Percentiles rank a stretch among this genome's conserved stretches.
These are phyloP conservation scores for Mesoligia furuncula DNA, from an alignment of 2,888 invertebrate species.

Conservation along the genomic window DNA sequence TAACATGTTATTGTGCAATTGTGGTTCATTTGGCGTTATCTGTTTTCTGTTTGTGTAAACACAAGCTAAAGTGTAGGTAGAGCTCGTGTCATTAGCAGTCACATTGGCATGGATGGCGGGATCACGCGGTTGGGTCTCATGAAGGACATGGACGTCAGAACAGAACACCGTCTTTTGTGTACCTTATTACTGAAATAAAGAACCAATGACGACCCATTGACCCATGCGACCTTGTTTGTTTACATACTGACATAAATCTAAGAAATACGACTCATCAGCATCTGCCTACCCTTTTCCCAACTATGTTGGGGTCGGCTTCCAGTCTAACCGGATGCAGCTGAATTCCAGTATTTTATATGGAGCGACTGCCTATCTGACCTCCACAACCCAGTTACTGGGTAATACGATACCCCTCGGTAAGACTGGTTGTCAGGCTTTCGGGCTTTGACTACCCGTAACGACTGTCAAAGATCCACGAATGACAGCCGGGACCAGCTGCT, in stretches of 20 bases:
- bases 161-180: conserved; percentile 63
- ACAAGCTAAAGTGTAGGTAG: conserved; percentile 53
- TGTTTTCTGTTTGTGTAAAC: conserved; percentile 58
- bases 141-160: conserved; percentile 59
- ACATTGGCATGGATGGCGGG: conserved; percentile 68
- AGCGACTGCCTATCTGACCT: no score
- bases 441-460: no score
- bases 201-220: conserved; percentile 42
- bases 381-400: no score
- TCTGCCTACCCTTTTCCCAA: no score
- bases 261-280: conserved; percentile 16
- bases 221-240: conserved; percentile 52
- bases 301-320: no score
- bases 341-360: no score
- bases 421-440: no score
- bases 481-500: no score
- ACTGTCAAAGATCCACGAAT: no score
- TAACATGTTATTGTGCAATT: conserved; percentile 67
- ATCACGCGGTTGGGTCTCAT: conserved; percentile 65
- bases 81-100: conserved; percentile 64
- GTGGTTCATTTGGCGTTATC: conserved; percentile 63
- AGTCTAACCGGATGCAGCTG: no score
- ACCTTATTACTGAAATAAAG: conserved; percentile 52
- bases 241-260: conserved; percentile 30
- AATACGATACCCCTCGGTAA: no score